These are phyloP conservation scores for Alviniconcha strummeri DNA, from an alignment of 2,888 invertebrate species.

Conservation along the genomic window DNA sequence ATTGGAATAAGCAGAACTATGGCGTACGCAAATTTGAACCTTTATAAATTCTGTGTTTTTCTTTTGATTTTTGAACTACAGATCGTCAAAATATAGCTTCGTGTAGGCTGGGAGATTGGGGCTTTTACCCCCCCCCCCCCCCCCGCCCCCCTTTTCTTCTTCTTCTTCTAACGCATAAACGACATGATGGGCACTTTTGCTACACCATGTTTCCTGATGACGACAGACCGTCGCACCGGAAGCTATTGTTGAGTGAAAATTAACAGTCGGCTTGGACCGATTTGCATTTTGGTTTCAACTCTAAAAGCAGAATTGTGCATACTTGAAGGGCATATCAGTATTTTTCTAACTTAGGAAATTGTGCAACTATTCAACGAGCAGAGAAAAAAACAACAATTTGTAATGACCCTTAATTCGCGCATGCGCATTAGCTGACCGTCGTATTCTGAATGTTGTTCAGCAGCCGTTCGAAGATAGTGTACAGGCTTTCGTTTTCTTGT, in stretches of 20 bases:
- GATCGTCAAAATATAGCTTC: too few relatives aligned
- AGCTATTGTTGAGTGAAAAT: conserved; percentile 21
- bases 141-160: too few relatives aligned
- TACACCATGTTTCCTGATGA: conserved; percentile 2
- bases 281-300: conserved; percentile 16
- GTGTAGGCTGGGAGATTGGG: too few relatives aligned
- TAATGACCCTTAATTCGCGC: conserved; percentile 44
- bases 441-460: conserved; percentile 43
- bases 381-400: conserved; percentile 24
- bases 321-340: neutral
- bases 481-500: conserved; percentile 44
- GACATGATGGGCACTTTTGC: too few relatives aligned
- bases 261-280: neutral
- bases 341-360: neutral
- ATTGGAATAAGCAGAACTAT: too few relatives aligned
- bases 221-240: conserved; percentile 22
- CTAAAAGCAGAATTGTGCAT: neutral
- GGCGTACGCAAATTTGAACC: too few relatives aligned
- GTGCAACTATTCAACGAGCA: neutral
- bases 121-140: too few relatives aligned
- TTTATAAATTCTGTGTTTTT: too few relatives aligned
- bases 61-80: too few relatives aligned
- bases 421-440: conserved; percentile 50
- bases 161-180: too few relatives aligned
- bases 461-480: conserved; percentile 40